phyloP scores from a whole-genome alignment of 2,797 vertebrate species.

The Heliangelus exortis region DNA sequence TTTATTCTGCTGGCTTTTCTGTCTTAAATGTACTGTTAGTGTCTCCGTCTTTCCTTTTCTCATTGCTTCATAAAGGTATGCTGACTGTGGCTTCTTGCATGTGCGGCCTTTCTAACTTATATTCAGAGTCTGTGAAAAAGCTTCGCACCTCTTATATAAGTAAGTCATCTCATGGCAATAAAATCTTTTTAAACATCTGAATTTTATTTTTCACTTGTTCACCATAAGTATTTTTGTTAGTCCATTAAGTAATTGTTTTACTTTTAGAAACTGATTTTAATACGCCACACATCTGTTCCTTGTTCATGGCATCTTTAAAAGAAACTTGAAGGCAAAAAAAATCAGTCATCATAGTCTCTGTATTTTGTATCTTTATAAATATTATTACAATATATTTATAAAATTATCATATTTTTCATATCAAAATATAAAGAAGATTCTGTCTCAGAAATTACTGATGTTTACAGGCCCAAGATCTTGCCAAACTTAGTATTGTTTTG shows the following conservation, averaged over 20 bases:
- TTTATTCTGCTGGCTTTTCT: constrained; percentile 69
- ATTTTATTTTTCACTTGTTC: not conserved
- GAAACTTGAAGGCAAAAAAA: not conserved
- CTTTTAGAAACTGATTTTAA: not conserved
- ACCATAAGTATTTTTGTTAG: not conserved
- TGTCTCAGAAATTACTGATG: not conserved
- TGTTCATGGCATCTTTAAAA: not conserved
- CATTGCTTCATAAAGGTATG: constrained; percentile 87
- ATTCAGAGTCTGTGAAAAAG: constrained; percentile 94
- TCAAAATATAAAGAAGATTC: not conserved
- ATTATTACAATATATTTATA: too few relatives aligned
- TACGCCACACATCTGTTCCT: not conserved
- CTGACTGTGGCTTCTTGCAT: constrained; percentile 91
- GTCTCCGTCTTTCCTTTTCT: constrained; percentile 79
- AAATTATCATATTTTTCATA: not conserved
- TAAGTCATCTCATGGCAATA: constrained; percentile 85
- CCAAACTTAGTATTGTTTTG: not conserved
- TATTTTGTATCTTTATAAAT: not conserved
- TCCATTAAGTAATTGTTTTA: not conserved
- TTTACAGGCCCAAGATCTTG: not conserved
- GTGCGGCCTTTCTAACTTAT: constrained; percentile 92
- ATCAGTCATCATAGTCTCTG: not conserved
- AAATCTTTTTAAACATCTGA: constrained; percentile 31
- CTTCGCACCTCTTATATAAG: constrained; percentile 88
- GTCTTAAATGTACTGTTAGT: constrained; percentile 78